These are phyloP conservation scores for Drosophila mettleri DNA, from an alignment of 2,888 invertebrate genomes.

Conservation along the genomic window DNA sequence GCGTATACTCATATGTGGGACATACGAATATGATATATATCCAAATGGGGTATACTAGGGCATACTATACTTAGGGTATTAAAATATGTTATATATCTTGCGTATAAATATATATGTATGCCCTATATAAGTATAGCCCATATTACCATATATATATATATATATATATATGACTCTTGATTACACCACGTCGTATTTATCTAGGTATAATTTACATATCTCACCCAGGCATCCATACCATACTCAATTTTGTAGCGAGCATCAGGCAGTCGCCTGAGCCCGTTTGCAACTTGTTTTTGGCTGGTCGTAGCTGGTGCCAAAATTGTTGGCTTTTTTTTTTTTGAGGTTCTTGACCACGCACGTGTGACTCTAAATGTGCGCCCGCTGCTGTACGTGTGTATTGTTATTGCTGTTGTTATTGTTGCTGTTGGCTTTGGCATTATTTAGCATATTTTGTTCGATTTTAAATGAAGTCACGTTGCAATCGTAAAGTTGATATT, in stretches of 20 bases:
- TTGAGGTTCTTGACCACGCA: constrained; percentile 78
- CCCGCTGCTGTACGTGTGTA: constrained; percentile 57
- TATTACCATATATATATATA: too few relatives aligned
- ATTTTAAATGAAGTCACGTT: constrained; percentile 82
- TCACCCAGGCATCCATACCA: too few relatives aligned
- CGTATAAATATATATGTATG: too few relatives aligned
- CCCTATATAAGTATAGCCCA: too few relatives aligned
- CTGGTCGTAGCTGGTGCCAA: constrained; percentile 70
- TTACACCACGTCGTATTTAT: too few relatives aligned
- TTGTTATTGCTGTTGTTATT: constrained; percentile 21
- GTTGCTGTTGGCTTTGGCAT: constrained; percentile 44
- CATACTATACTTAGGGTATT: too few relatives aligned
- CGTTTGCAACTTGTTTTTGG: constrained; percentile 1
- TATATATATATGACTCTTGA: too few relatives aligned
- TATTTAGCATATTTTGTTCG: constrained; percentile 80
- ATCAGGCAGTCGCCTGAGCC: background rate
- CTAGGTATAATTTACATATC: too few relatives aligned
- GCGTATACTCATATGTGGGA: too few relatives aligned
- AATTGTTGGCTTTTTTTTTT: constrained; percentile 50
- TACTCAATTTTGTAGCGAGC: background rate
- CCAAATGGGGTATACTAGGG: too few relatives aligned
- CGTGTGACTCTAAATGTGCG: constrained; percentile 71
- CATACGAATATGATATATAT: too few relatives aligned
- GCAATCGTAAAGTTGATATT: constrained; percentile 74
- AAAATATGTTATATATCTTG: too few relatives aligned